These are phyloP conservation scores for Habroteleia sp. DNA, from an alignment of 2,888 invertebrate genomes.

Conservation along the genomic window DNA sequence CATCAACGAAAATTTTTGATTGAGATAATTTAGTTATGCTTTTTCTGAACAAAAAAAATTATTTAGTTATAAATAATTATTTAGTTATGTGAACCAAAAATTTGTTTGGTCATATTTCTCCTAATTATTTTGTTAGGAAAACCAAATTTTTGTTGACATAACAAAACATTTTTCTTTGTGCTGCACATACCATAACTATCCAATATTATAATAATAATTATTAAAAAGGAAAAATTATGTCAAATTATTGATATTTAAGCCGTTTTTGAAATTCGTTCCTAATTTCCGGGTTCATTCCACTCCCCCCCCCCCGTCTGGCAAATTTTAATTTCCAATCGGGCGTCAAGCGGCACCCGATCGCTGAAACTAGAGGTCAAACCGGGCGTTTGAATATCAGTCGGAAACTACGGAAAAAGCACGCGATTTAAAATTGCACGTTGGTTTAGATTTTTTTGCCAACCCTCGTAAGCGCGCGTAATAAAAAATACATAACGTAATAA, in stretches of 20 bases:
- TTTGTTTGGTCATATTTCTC: no score
- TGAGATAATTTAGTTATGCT: no score
- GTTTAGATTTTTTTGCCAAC: slow-evolving; percentile 35
- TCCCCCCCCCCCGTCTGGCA: slow-evolving; percentile 4
- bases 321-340: slow-evolving; percentile 36
- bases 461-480: slow-evolving; percentile 32
- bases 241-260: neutral
- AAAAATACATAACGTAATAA: slow-evolving; percentile 50
- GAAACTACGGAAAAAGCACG: slow-evolving; percentile 6
- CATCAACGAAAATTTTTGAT: no score
- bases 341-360: slow-evolving; percentile 1
- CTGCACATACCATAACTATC: no score
- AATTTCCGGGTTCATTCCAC: slow-evolving; percentile 17
- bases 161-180: no score
- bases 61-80: no score
- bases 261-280: slow-evolving; percentile 11
- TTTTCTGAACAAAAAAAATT: no score
- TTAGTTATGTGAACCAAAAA: no score
- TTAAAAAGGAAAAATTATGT: no score
- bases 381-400: slow-evolving; percentile 25
- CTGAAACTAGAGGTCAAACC: slow-evolving; percentile 3
- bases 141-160: no score
- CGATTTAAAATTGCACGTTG: slow-evolving; percentile 14
- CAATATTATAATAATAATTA: no score
- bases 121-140: no score